Percentiles rank a stretch among this genome's conserved stretches.
Conservation (phyloP, 2,113 vertebrate genomes). For the Hydrolagus affinis region DNA sequence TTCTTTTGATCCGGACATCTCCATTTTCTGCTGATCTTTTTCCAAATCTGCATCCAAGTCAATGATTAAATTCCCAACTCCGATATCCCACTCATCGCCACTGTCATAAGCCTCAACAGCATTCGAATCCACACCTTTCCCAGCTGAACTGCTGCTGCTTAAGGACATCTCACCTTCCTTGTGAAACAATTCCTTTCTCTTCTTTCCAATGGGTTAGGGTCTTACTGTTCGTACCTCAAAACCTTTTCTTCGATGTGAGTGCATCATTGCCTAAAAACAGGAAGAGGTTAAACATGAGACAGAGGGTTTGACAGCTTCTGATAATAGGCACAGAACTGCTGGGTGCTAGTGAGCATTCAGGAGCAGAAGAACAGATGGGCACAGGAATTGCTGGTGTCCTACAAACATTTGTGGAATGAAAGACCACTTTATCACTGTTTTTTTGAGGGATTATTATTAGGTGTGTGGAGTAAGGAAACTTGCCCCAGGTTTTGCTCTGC, state of each 20-base stretch:
- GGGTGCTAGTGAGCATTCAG: neutral
- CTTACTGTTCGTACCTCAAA: constrained; percentile 72
- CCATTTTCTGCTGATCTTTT: constrained; percentile 94
- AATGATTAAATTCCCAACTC: constrained; percentile 99
- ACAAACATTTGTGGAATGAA: constrained; percentile 36
- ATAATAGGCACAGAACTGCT: neutral
- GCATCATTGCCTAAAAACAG: constrained; percentile 71
- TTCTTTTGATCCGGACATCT: constrained; percentile 97
- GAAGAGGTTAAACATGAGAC: constrained; percentile 52
- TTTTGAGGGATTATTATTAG: too few relatives aligned
- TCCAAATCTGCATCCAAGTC: constrained; percentile 98
- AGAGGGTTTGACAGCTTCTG: neutral
- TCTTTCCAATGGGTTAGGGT: constrained; percentile 54
- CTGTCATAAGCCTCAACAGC: constrained; percentile 99
- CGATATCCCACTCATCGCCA: constrained; percentile 99
- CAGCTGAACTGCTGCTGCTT: constrained; percentile 99
- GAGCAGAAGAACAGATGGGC: constrained; percentile 36
- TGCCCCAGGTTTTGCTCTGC: too few relatives aligned
- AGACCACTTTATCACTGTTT: too few relatives aligned
- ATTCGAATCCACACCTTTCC: constrained; percentile 99
- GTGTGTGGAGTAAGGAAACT: constrained; percentile 37
- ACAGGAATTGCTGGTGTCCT: constrained; percentile 35
- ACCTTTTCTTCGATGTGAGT: constrained; percentile 80
- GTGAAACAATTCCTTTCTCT: constrained; percentile 40
- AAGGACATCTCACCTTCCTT: constrained; percentile 97